phyloP scores from a whole-genome alignment of 2,888 invertebrate genomes.

The Lasioglossum pauxillum region DNA sequence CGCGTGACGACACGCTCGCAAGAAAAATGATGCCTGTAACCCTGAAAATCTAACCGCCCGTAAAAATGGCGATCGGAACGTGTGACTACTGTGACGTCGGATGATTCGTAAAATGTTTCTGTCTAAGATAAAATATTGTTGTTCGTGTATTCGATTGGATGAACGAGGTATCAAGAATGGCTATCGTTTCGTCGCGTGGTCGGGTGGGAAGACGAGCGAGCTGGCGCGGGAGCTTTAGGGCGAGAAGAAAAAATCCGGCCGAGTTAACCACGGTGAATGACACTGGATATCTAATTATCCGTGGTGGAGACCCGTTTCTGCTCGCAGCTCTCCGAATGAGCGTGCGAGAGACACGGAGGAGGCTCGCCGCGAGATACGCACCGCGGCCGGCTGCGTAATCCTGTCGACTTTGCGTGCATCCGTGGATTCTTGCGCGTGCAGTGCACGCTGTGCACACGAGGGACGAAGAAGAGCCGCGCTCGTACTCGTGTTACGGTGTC shows the following conservation, averaged over 20 bases:
- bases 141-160: no score
- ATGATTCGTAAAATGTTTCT: no score
- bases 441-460: not conserved
- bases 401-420: constrained; percentile 28
- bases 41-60: not conserved
- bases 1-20: not conserved
- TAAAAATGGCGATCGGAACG: no score
- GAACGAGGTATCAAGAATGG: not conserved
- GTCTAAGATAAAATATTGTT: no score
- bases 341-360: not conserved
- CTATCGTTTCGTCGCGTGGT: not conserved
- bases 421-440: constrained; percentile 33
- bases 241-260: constrained; percentile 55
- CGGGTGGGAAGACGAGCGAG: not conserved
- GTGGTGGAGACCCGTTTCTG: constrained; percentile 61
- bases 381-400: constrained; percentile 31
- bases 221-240: constrained; percentile 17
- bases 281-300: constrained; percentile 73
- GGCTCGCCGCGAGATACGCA: constrained; percentile 3
- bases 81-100: no score
- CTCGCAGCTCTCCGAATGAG: not conserved
- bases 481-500: constrained; percentile 75
- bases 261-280: constrained; percentile 56
- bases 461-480: constrained; percentile 20
- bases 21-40: not conserved